These are phyloP conservation scores for Engystomops pustulosus DNA, from an alignment of 2,113 vertebrate genomes.

Conservation along the genomic window DNA sequence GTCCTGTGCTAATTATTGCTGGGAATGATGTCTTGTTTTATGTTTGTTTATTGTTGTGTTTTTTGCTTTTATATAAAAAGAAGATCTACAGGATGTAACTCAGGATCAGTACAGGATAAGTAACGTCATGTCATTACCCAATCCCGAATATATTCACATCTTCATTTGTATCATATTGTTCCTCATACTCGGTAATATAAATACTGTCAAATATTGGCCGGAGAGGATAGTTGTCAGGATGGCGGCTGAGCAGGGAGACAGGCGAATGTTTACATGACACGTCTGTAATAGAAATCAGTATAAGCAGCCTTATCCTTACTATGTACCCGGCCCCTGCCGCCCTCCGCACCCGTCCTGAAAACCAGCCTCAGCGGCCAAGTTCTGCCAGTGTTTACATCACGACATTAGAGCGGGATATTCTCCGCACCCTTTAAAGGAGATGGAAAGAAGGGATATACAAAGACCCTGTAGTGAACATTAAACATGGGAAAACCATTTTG, in stretches of 20 bases:
- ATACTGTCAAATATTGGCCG: neutral
- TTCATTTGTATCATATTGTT: neutral
- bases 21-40: too few species aligned
- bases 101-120: too few species aligned
- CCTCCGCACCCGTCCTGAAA: neutral
- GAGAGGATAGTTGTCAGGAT: neutral
- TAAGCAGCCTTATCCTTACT: neutral
- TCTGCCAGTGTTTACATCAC: neutral
- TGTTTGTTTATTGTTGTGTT: too few species aligned
- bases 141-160: neutral
- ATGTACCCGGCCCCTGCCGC: neutral
- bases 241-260: neutral
- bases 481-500: neutral
- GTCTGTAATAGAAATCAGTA: neutral
- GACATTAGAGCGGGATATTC: too few species aligned
- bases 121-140: too few species aligned
- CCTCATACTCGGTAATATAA: neutral
- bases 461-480: neutral
- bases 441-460: neutral
- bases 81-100: too few species aligned
- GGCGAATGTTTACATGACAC: neutral
- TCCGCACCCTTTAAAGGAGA: constrained; percentile 1
- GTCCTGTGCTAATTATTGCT: too few species aligned
- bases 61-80: too few species aligned
- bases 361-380: neutral